Evolutionary conservation across 1,140 invertebrate species (phyloP), one percentile per base, ranked within the genome.

Genomic region (Micrasema minimum): DNA sequence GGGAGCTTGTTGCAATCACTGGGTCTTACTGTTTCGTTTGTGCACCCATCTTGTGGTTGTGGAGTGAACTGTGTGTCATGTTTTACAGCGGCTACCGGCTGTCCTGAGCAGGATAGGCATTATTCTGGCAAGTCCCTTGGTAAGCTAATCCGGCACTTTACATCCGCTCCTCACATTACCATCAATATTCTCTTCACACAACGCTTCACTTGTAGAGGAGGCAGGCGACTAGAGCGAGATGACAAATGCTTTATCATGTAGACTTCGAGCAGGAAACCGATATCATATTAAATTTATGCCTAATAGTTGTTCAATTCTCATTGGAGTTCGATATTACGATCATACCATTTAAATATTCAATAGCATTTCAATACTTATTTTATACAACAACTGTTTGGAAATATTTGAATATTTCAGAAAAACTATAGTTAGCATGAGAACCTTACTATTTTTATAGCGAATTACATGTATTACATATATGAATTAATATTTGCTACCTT

Each of bases 41-140:
- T 31, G 7, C 26, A 10, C 22, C 59, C 26, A 10, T 22, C 59
- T 23, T 64, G 65, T 53, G 65, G 37, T 51, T 38, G 48, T 82
- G 83, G 82, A 82, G 82, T 84, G 72, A 74, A 72, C 78, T 84
- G 82, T 67, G 50, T 67, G 65, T 67, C 48, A 67, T 87, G 84
- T 87, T 88, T 93, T 93, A 83, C 92, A 94, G 92, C 92, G 92
- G 86, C 90, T 94, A 86, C 92, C 92, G 87, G 92, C 92, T 87
- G 92, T 94, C 85, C 90, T 94, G 87, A 93, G 90, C 91, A 91
- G 92, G 90, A 93, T 94, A 90, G 92, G 92, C 89, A 92, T 93
- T 87, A 93, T 93, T 88, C 91, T 94, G 90, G 92, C 92, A 88
- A 93, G 92, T 89, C 92, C 92, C 86, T 89, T 93, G 92, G 92